phyloP scores from a whole-genome alignment of 2,797 vertebrate species.

The Gymnocypris eckloni region DNA sequence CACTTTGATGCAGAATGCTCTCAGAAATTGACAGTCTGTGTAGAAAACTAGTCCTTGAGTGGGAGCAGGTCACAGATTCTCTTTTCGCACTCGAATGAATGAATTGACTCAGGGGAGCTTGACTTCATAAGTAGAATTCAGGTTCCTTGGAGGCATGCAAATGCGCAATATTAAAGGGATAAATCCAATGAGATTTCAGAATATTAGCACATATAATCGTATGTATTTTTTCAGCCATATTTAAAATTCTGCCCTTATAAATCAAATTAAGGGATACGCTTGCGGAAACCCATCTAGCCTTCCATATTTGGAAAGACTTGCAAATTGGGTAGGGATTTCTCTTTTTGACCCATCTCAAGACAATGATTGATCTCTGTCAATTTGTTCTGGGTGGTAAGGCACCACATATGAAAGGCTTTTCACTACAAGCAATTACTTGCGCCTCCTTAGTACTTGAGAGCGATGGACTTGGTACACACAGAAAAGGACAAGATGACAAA shows the following conservation, averaged over 20 bases:
- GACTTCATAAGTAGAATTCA: conserved; percentile 34
- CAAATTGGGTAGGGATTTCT: not conserved
- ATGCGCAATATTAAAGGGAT: not conserved
- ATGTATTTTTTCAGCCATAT: not conserved
- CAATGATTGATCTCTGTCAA: not conserved
- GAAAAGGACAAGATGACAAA: conserved; percentile 40
- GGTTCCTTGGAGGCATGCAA: conserved; percentile 26
- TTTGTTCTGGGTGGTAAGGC: not conserved
- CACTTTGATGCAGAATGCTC: conserved; percentile 1
- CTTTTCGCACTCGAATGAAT: not conserved
- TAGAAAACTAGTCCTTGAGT: conserved; percentile 23
- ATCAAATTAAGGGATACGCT: not conserved
- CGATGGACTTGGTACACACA: not conserved
- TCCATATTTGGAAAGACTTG: not conserved
- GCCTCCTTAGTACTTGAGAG: conserved; percentile 3
- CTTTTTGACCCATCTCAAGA: not conserved
- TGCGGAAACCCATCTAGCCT: not conserved
- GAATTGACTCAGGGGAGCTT: conserved; percentile 5
- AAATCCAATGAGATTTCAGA: conserved; percentile 10
- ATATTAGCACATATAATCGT: not conserved
- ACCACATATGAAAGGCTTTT: not conserved
- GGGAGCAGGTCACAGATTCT: conserved; percentile 21
- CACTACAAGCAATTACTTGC: conserved; percentile 1
- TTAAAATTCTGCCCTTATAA: not conserved
- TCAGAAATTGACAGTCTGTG: not conserved